Percentiles rank a stretch among this genome's conserved stretches.
These are phyloP conservation scores for Diceros bicornis DNA, from an alignment of 2,797 vertebrate species.

Conservation along the genomic window DNA sequence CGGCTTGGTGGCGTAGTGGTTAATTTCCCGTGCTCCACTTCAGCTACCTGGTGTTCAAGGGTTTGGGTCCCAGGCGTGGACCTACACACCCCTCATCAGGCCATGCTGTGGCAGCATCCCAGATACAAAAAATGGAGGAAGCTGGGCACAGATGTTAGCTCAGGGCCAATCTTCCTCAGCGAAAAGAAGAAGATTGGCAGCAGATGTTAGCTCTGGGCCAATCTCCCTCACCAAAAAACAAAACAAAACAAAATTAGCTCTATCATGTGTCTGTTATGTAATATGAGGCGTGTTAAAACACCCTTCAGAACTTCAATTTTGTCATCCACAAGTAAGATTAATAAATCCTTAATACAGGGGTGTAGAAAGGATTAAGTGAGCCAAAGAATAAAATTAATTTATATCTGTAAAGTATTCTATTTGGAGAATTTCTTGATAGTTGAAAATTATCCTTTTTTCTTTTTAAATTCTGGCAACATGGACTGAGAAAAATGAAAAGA, in stretches of 20 bases:
- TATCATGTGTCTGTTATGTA: background rate
- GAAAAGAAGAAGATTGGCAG: too few species aligned
- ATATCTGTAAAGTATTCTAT: background rate
- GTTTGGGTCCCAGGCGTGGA: too few species aligned
- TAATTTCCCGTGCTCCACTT: too few species aligned
- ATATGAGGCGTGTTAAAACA: background rate
- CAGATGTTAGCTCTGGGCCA: too few species aligned
- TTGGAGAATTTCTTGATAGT: background rate
- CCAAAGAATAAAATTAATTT: constrained; percentile 13
- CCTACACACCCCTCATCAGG: too few species aligned
- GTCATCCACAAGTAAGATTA: background rate
- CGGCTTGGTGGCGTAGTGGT: too few species aligned
- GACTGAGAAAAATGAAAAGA: background rate
- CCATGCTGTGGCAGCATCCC: too few species aligned
- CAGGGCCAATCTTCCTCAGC: too few species aligned
- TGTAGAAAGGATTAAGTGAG: constrained; percentile 1
- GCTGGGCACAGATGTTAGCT: too few species aligned
- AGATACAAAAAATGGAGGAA: too few species aligned
- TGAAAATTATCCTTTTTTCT: background rate
- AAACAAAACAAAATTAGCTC: background rate
- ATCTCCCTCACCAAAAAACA: too few species aligned
- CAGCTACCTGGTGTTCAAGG: too few species aligned
- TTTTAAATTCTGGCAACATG: background rate
- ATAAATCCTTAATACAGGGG: background rate
- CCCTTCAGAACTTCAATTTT: background rate